phyloP scores from a whole-genome alignment of 2,113 vertebrate genomes.

The Eretmochelys imbricata region DNA sequence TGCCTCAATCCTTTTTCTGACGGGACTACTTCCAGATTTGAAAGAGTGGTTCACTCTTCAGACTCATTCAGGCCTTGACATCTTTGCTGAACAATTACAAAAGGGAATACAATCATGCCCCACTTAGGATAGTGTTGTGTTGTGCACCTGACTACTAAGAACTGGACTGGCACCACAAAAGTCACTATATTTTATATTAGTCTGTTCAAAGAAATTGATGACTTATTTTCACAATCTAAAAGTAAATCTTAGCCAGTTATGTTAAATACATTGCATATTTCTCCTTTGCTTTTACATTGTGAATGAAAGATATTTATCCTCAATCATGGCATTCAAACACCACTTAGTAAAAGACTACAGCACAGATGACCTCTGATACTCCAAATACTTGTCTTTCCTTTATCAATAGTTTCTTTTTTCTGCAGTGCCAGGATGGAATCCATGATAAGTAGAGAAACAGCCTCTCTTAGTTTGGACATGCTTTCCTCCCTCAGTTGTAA shows the following conservation, averaged over 20 bases:
- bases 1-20: not conserved
- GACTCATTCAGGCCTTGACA: not conserved
- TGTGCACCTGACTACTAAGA: not conserved
- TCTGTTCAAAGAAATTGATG: not conserved
- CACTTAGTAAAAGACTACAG: not conserved
- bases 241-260: rapidly evolving
- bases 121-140: not conserved
- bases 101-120: not conserved
- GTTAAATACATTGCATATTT: not conserved
- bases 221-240: not conserved
- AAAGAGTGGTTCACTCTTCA: not conserved
- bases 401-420: not conserved
- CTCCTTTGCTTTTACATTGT: not conserved
- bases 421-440: not conserved
- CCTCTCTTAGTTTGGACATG: not conserved
- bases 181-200: not conserved
- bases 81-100: not conserved
- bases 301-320: not conserved
- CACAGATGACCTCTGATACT: not conserved
- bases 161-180: not conserved
- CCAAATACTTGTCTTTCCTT: not conserved
- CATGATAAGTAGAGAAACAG: not conserved
- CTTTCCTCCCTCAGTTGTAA: not conserved
- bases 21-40: not conserved
- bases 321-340: not conserved